Percentiles rank a stretch among this genome's conserved stretches.
These are phyloP conservation scores for Andrena cerasifolii DNA, from an alignment of 1,140 invertebrate species.

Conservation along the genomic window DNA sequence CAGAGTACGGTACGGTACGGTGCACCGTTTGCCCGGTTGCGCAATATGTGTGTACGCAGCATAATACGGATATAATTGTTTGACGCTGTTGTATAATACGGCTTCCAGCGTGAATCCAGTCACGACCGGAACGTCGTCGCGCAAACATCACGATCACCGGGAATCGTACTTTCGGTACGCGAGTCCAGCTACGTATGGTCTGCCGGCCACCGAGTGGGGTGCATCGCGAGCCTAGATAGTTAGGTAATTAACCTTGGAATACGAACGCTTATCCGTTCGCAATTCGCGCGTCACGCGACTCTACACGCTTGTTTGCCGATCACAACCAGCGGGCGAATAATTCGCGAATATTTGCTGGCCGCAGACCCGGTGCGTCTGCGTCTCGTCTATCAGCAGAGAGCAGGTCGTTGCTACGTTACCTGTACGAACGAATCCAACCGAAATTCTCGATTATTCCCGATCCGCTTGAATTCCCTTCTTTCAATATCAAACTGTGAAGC, in stretches of 20 bases:
- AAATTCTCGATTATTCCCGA: no score
- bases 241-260: constrained; percentile 9
- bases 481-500: no score
- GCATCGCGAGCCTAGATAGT: neutral
- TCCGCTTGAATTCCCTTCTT: no score
- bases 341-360: neutral
- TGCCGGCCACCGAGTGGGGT: neutral
- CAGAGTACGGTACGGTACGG: neutral
- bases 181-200: neutral
- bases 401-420: no score
- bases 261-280: no score
- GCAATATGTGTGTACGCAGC: constrained; percentile 61
- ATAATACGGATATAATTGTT: constrained; percentile 75
- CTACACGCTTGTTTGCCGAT: no score
- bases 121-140: constrained; percentile 36
- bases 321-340: neutral
- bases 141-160: constrained; percentile 1
- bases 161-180: neutral
- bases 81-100: constrained; percentile 66
- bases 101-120: constrained; percentile 62
- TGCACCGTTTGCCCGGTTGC: constrained; percentile 39
- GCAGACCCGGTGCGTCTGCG: neutral
- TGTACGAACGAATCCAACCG: no score
- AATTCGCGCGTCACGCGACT: neutral
- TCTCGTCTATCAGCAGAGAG: neutral